Percentiles rank a stretch among this genome's conserved stretches.
phyloP scores from a whole-genome alignment of 2,888 invertebrate species.

The Glyphotaelius pellucidus region DNA sequence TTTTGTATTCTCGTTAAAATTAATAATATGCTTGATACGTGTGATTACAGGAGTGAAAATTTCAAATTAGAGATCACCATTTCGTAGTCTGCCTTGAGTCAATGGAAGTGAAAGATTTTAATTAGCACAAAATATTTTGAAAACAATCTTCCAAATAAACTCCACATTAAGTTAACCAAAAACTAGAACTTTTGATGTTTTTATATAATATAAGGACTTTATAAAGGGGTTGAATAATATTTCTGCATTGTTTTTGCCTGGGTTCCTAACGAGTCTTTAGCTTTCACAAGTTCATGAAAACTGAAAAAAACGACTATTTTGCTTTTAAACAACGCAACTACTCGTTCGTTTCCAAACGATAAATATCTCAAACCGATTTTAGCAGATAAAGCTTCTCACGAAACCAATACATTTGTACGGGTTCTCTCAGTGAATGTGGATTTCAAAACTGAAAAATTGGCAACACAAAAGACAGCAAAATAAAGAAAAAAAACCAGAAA shows the following conservation, averaged over 20 bases:
- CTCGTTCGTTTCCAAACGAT: background rate
- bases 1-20: background rate
- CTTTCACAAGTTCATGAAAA: background rate
- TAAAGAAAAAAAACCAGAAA: background rate
- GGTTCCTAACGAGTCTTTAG: background rate
- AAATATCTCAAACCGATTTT: background rate
- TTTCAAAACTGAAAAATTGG: background rate
- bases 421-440: background rate
- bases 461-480: background rate
- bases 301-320: background rate
- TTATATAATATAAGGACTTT: background rate
- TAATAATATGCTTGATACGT: background rate
- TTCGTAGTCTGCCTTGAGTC: background rate
- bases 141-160: background rate
- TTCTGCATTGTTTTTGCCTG: background rate
- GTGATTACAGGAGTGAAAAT: background rate
- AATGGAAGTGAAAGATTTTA: background rate
- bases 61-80: background rate
- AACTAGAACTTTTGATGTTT: background rate
- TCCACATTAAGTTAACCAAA: background rate
- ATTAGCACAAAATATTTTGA: background rate
- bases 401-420: background rate
- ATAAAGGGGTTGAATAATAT: background rate
- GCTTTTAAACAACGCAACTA: background rate
- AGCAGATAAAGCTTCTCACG: background rate